phyloP scores from a whole-genome alignment of 2,888 invertebrate species.

The Brassicogethes aeneus region DNA sequence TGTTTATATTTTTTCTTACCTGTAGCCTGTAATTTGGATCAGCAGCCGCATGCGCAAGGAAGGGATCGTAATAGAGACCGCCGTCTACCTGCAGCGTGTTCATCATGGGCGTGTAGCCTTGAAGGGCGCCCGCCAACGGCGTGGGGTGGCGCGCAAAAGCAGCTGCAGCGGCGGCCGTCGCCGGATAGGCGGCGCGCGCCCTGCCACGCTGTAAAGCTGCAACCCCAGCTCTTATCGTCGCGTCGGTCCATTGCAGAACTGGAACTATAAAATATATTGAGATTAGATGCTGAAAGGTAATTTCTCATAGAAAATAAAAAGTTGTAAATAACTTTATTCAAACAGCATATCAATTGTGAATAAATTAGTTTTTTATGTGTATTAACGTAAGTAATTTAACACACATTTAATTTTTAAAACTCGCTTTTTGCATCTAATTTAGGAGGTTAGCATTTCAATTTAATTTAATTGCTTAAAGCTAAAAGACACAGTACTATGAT shows the following conservation, averaged over 20 bases:
- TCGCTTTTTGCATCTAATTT: too few species aligned
- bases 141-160: slow-evolving; percentile 58
- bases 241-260: slow-evolving; percentile 89
- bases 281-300: too few species aligned
- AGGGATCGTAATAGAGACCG: slow-evolving; percentile 94
- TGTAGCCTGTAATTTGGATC: slow-evolving; percentile 87
- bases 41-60: slow-evolving; percentile 80
- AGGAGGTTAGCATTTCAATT: too few species aligned
- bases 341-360: too few species aligned
- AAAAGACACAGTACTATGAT: too few species aligned
- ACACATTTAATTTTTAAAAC: too few species aligned
- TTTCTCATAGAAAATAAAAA: slow-evolving; percentile 8
- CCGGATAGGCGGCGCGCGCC: slow-evolving; percentile 55
- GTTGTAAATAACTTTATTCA: too few species aligned
- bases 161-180: slow-evolving; percentile 66
- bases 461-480: too few species aligned
- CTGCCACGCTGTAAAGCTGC: slow-evolving; percentile 76
- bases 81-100: slow-evolving; percentile 43
- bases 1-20: too few species aligned
- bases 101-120: slow-evolving; percentile 70
- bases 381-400: too few species aligned
- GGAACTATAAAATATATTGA: slow-evolving; percentile 63
- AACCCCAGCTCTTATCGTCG: slow-evolving; percentile 62
- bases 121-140: slow-evolving; percentile 64
- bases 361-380: too few species aligned